Evolutionary conservation across 2,797 vertebrate genomes (phyloP).

Genomic region (Fistularia tabacaria): DNA sequence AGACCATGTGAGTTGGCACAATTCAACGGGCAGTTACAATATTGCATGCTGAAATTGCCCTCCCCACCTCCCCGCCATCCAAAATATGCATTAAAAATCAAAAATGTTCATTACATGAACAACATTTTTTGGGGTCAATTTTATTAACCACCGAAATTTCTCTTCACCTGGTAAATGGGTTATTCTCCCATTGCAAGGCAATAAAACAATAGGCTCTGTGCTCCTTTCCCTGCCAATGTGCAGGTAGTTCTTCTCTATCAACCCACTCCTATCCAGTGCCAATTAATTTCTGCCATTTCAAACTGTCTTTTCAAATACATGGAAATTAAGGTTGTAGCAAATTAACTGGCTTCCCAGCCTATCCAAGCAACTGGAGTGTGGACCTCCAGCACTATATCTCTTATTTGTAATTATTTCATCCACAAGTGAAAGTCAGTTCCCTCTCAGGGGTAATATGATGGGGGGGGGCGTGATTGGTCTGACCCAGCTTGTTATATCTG

Average conservation of each 20-base stretch:
- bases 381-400: conserved; percentile 44
- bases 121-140: conserved; percentile 18
- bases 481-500: conserved; percentile 43
- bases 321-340: conserved; percentile 67
- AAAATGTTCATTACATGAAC: too few relatives aligned
- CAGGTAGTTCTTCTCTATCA: conserved; percentile 49
- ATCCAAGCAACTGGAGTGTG: conserved; percentile 54
- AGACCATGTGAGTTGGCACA: too few relatives aligned
- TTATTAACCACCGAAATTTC: conserved; percentile 26
- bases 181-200: conserved; percentile 45
- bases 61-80: too few relatives aligned
- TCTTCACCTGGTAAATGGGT: conserved; percentile 46
- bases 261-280: conserved; percentile 59
- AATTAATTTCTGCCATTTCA: conserved; percentile 69
- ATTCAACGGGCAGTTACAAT: too few relatives aligned
- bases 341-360: conserved; percentile 61
- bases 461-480: conserved; percentile 40
- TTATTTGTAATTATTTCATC: conserved; percentile 56
- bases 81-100: too few relatives aligned
- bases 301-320: conserved; percentile 66
- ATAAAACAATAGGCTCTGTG: conserved; percentile 56
- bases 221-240: conserved; percentile 48
- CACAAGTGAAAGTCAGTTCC: conserved; percentile 39
- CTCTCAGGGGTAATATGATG: conserved; percentile 51
- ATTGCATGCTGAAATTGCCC: too few relatives aligned